phyloP scores from a whole-genome alignment of 2,888 invertebrate species.

The Chymomyza procnemis region DNA sequence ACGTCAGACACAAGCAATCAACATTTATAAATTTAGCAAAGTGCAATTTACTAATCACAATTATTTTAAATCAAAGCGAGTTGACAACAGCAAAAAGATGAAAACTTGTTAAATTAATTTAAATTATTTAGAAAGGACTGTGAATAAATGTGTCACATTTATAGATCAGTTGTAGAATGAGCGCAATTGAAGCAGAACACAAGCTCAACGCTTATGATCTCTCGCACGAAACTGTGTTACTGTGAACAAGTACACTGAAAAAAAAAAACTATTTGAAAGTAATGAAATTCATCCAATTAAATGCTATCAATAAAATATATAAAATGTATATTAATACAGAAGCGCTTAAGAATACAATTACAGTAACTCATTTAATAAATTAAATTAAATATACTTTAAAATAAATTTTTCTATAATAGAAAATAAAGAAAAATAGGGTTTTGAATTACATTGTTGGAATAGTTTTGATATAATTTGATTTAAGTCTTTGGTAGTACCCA shows the following conservation, averaged over 20 bases:
- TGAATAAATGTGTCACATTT: constrained; percentile 45
- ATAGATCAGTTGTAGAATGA: constrained; percentile 6
- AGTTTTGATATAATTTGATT: too few relatives aligned
- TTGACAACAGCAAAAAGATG: constrained; percentile 29
- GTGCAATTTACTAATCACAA: constrained; percentile 54
- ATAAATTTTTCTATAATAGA: too few relatives aligned
- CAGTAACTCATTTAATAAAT: too few relatives aligned
- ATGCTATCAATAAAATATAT: too few relatives aligned
- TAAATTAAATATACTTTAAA: too few relatives aligned
- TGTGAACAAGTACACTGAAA: not conserved
- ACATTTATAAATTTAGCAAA: constrained; percentile 8
- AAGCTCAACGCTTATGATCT: constrained; percentile 5
- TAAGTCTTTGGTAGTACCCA: too few relatives aligned
- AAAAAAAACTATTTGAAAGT: not conserved
- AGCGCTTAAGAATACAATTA: too few relatives aligned
- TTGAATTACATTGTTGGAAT: too few relatives aligned
- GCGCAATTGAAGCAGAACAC: constrained; percentile 3
- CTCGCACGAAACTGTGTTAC: not conserved
- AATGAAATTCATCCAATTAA: too few relatives aligned
- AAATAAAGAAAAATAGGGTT: too few relatives aligned
- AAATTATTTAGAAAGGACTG: constrained; percentile 54
- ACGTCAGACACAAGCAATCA: constrained; percentile 1
- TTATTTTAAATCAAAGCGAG: constrained; percentile 50
- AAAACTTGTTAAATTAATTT: constrained; percentile 59
- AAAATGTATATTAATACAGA: too few relatives aligned